A percentile compares a stretch with the other conserved stretches of the same genome.
Evolutionary conservation across 2,797 vertebrate genomes (phyloP).

Genomic region (Orientallactaga sibirica): DNA sequence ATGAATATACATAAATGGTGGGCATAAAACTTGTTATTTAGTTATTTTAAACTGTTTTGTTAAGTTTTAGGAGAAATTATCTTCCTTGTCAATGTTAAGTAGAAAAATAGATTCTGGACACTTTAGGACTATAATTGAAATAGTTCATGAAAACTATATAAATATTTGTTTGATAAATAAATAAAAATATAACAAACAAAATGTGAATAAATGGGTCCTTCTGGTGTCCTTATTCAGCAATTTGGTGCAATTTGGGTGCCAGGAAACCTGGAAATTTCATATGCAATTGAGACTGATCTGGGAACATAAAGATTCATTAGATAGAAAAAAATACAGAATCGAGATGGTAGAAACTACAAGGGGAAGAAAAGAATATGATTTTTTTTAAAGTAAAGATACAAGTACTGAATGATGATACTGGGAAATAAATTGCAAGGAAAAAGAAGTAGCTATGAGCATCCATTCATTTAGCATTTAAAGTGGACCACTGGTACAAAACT

Average conservation of each 20-base stretch:
- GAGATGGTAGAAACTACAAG: background rate
- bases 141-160: background rate
- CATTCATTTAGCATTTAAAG: background rate
- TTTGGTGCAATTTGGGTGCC: background rate
- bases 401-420: background rate
- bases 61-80: background rate
- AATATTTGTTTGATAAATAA: background rate
- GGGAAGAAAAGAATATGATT: background rate
- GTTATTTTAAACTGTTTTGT: background rate
- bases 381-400: background rate
- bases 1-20: background rate
- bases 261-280: background rate
- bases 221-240: background rate
- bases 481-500: background rate
- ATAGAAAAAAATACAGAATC: background rate
- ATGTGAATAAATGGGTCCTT: background rate
- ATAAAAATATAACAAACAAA: background rate
- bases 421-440: background rate
- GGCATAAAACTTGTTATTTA: background rate
- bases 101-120: background rate
- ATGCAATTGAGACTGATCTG: background rate
- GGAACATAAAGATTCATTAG: background rate
- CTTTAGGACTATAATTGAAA: background rate
- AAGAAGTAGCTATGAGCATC: background rate
- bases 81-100: constrained; percentile 6